Percentiles rank a stretch among this genome's conserved stretches.
Evolutionary conservation across 1,140 invertebrate species (phyloP).

Genomic region (Lepidurus packardi): DNA sequence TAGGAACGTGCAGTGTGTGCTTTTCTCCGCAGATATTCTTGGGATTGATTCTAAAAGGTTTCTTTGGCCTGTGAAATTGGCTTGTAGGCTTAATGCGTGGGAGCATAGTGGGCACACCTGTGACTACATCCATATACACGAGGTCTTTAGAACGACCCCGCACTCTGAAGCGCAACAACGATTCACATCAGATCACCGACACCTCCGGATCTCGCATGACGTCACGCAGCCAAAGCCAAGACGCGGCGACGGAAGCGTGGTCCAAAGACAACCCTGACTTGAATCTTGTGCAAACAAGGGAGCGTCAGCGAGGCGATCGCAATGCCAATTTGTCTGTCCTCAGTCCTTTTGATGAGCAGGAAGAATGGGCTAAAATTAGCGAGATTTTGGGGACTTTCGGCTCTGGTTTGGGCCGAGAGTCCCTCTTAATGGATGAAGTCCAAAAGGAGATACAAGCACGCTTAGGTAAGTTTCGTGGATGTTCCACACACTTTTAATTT

Average conservation of each 20-base stretch:
- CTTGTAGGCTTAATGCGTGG: constrained; percentile 1
- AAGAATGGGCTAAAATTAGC: constrained; percentile 91
- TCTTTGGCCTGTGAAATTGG: neutral
- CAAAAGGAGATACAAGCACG: constrained; percentile 74
- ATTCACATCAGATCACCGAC: neutral
- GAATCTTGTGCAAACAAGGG: neutral
- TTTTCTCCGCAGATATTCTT: too few relatives aligned
- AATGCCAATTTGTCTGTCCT: constrained; percentile 56
- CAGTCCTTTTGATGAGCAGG: constrained; percentile 83
- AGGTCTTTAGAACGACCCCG: neutral
- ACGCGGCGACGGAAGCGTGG: neutral
- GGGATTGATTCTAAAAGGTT: too few relatives aligned
- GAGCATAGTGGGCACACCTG: constrained; percentile 1
- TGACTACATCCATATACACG: neutral
- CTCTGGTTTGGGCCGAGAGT: constrained; percentile 47
- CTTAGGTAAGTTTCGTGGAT: constrained; percentile 47
- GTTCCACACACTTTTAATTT: neutral
- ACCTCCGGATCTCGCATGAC: neutral
- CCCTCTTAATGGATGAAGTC: constrained; percentile 68
- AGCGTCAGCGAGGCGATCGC: neutral
- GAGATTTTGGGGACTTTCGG: constrained; percentile 90
- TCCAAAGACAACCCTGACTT: neutral
- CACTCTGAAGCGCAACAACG: neutral
- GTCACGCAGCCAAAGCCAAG: neutral
- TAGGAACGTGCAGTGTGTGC: too few relatives aligned